Evolutionary conservation across 2,113 vertebrate species (phyloP).

Genomic region (Rhegmatorhina hoffmannsi): DNA sequence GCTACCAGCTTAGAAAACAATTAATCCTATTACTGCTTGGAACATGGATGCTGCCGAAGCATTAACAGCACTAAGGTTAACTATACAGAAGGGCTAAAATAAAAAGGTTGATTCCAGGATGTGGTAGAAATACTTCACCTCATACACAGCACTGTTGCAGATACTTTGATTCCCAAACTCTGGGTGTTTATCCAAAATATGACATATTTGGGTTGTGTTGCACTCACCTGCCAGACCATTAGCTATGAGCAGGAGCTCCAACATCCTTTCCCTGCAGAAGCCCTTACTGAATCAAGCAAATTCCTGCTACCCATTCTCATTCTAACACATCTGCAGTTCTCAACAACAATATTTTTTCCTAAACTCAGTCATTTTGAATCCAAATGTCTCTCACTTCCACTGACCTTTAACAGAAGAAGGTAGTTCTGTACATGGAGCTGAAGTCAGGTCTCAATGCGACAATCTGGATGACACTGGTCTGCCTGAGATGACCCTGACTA

Average conservation of each 20-base stretch:
- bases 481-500: neutral
- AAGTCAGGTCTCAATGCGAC: neutral
- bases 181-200: neutral
- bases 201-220: neutral
- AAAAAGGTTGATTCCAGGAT: neutral
- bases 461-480: neutral
- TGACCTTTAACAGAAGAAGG: neutral
- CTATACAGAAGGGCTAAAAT: neutral
- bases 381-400: neutral
- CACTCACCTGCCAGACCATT: neutral
- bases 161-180: neutral
- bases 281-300: neutral
- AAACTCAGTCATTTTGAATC: neutral
- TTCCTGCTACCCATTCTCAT: neutral
- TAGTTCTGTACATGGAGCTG: neutral
- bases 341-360: neutral
- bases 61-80: neutral
- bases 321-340: neutral
- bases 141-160: neutral
- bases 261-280: neutral
- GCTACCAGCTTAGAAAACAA: conserved; percentile 35
- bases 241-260: neutral
- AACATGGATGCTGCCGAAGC: neutral
- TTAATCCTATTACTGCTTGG: conserved; percentile 21
- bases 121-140: neutral